Evolutionary conservation across 2,113 vertebrate genomes (phyloP).

Genomic region (Ariopsis seemanni): DNA sequence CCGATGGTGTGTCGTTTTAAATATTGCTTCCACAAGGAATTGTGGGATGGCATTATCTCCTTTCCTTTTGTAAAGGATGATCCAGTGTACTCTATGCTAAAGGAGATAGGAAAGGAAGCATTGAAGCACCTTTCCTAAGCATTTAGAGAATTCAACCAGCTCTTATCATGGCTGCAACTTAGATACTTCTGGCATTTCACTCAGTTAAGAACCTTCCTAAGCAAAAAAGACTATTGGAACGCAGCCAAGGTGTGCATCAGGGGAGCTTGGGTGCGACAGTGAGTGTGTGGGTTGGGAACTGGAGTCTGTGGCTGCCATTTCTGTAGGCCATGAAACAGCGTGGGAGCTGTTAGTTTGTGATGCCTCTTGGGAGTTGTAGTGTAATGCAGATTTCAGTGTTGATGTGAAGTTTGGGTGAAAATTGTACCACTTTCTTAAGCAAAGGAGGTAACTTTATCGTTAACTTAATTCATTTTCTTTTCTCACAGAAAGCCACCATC

Average conservation of each 20-base stretch:
- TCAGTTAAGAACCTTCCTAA: too few relatives aligned
- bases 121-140: too few relatives aligned
- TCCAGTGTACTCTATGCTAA: too few relatives aligned
- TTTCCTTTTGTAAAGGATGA: too few relatives aligned
- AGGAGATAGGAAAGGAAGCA: too few relatives aligned
- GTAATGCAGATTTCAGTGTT: background rate
- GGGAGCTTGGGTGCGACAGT: background rate
- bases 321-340: background rate
- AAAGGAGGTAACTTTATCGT: background rate
- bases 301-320: background rate
- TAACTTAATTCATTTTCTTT: background rate
- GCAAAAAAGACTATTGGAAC: too few relatives aligned
- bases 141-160: too few relatives aligned
- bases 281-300: background rate
- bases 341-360: background rate
- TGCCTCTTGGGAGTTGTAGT: background rate
- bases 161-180: too few relatives aligned
- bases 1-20: too few relatives aligned
- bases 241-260: background rate
- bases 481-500: background rate
- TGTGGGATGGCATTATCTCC: too few relatives aligned
- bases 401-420: background rate
- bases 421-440: background rate
- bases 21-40: too few relatives aligned
- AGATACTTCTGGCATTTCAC: too few relatives aligned